A percentile compares a stretch with the other conserved stretches of the same genome.
phyloP scores from a whole-genome alignment of 2,797 vertebrate genomes.

The Sebastes taczanowskii region DNA sequence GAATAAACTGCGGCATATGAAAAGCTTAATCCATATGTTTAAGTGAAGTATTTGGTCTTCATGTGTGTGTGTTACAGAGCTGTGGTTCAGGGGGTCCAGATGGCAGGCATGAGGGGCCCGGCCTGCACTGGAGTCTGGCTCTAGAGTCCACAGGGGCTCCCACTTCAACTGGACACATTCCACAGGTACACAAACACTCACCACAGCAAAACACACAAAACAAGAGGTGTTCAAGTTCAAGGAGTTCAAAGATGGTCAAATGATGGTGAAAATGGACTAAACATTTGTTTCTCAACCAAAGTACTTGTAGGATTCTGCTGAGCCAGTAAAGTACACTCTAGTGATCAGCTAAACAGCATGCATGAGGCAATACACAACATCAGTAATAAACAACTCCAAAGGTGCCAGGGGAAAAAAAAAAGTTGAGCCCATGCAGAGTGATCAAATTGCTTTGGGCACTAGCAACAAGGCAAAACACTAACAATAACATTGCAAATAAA shows the following conservation, averaged over 20 bases:
- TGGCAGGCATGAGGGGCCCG: slow-evolving; percentile 83
- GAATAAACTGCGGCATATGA: neutral
- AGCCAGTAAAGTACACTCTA: neutral
- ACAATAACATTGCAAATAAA: neutral
- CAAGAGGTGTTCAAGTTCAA: neutral
- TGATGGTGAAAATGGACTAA: slow-evolving; percentile 3
- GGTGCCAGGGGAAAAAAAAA: neutral
- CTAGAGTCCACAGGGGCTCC: slow-evolving; percentile 83
- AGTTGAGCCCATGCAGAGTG: neutral
- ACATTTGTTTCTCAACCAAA: neutral
- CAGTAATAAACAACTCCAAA: neutral
- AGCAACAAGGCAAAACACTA: neutral
- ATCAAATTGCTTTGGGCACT: neutral
- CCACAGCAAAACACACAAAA: neutral
- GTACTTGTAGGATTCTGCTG: neutral
- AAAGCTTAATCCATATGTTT: neutral
- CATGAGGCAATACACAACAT: neutral
- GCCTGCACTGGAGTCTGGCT: slow-evolving; percentile 83
- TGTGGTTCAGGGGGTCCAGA: slow-evolving; percentile 81
- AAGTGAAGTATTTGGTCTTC: neutral
- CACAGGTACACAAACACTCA: slow-evolving; percentile 76
- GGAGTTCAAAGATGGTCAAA: neutral
- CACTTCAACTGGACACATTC: slow-evolving; percentile 86
- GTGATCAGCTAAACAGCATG: neutral
- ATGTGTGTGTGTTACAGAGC: slow-evolving; percentile 65